These are phyloP conservation scores for Neomonachus schauinslandi DNA, from an alignment of 2,113 vertebrate genomes.

Conservation along the genomic window DNA sequence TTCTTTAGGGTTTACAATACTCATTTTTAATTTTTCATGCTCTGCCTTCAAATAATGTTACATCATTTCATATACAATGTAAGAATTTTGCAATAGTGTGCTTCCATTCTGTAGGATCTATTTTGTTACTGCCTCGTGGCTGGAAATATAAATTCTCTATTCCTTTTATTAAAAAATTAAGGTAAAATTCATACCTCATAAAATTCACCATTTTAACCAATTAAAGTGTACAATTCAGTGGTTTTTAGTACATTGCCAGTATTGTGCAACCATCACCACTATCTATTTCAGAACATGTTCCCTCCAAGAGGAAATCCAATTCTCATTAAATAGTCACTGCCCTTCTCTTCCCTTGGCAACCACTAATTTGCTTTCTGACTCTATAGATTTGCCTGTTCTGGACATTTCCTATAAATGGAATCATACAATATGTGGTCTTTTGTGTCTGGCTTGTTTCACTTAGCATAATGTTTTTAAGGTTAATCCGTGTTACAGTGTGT, in stretches of 20 bases:
- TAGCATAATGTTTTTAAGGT: background rate
- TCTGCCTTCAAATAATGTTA: background rate
- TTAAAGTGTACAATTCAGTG: background rate
- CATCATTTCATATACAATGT: background rate
- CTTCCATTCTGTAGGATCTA: background rate
- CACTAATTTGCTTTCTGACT: background rate
- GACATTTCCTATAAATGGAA: background rate
- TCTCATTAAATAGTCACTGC: background rate
- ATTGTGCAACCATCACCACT: background rate
- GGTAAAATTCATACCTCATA: background rate
- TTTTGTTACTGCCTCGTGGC: background rate
- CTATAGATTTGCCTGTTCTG: background rate
- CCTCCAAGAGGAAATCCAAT: background rate
- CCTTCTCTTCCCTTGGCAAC: background rate
- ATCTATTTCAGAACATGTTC: background rate
- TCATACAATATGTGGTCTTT: background rate
- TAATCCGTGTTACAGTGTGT: background rate
- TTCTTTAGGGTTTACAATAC: background rate
- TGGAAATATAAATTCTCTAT: background rate
- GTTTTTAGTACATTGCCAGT: background rate
- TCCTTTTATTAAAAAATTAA: background rate
- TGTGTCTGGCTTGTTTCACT: background rate
- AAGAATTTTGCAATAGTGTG: background rate
- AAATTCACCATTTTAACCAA: background rate
- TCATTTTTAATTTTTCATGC: background rate